These are phyloP conservation scores for Drosophila bifasciata DNA, from an alignment of 1,140 invertebrate genomes.

Conservation along the genomic window DNA sequence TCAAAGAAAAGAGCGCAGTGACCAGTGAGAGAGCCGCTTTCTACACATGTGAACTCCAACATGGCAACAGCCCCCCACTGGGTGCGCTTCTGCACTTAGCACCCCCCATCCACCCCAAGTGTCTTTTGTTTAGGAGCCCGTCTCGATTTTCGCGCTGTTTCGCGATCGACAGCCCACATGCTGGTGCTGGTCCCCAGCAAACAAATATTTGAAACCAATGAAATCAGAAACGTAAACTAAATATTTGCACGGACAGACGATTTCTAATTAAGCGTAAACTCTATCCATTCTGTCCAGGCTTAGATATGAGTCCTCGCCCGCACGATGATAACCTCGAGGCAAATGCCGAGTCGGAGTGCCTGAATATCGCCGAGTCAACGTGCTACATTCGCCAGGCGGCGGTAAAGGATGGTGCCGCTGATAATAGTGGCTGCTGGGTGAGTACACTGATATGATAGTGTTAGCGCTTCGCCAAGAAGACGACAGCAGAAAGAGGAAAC, in stretches of 20 bases:
- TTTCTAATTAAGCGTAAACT: slow-evolving; percentile 31
- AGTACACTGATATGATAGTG: slow-evolving; percentile 27
- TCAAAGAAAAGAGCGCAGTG: slow-evolving; percentile 8
- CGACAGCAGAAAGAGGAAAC: neutral
- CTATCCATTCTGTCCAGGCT: slow-evolving; percentile 29
- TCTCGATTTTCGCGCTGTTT: slow-evolving; percentile 52
- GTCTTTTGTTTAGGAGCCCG: slow-evolving; percentile 42
- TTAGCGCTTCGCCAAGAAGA: no score
- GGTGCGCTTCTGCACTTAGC: slow-evolving; percentile 22
- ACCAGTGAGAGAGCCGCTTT: slow-evolving; percentile 16
- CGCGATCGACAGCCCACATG: slow-evolving; percentile 2
- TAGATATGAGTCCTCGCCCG: slow-evolving; percentile 57
- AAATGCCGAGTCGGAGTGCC: slow-evolving; percentile 12
- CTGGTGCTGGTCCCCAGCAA: neutral
- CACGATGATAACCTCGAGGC: slow-evolving; percentile 47
- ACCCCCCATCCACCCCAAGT: slow-evolving; percentile 9
- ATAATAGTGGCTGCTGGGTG: slow-evolving; percentile 33
- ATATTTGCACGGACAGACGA: slow-evolving; percentile 4
- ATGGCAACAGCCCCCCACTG: slow-evolving; percentile 34
- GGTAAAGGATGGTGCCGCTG: slow-evolving; percentile 31
- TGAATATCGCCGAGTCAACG: slow-evolving; percentile 29
- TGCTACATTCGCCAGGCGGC: slow-evolving; percentile 41
- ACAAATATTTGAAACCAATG: neutral
- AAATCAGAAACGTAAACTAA: slow-evolving; percentile 3
- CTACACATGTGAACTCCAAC: slow-evolving; percentile 29